These are phyloP conservation scores for Lepidothrix coronata DNA, from an alignment of 2,113 vertebrate genomes.

Conservation along the genomic window DNA sequence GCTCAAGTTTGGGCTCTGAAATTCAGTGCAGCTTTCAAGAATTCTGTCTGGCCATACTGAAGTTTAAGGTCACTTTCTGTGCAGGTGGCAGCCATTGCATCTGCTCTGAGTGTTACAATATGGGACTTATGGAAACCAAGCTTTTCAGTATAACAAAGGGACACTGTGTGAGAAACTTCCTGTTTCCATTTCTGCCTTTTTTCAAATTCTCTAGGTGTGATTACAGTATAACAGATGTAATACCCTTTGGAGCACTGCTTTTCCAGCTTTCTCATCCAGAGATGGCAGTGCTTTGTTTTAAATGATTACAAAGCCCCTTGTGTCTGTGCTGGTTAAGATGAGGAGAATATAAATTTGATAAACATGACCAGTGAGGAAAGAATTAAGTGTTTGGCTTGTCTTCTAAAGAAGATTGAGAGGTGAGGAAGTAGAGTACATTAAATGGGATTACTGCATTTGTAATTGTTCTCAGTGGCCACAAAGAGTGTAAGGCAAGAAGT, in stretches of 20 bases:
- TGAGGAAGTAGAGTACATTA: background rate
- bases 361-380: background rate
- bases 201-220: background rate
- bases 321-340: background rate
- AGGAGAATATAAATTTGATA: background rate
- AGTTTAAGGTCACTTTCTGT: background rate
- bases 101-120: background rate
- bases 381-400: background rate
- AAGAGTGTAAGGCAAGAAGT: background rate
- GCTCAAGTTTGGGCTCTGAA: background rate
- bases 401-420: background rate
- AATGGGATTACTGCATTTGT: background rate
- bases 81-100: background rate
- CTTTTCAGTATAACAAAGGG: background rate
- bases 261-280: background rate
- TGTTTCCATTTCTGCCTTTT: background rate
- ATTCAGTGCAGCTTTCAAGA: background rate
- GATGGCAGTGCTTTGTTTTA: background rate
- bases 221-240: background rate
- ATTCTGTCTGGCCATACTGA: background rate
- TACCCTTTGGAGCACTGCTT: background rate
- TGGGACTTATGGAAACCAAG: background rate
- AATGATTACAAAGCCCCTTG: background rate
- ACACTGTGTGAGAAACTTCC: background rate
- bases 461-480: background rate